These are phyloP conservation scores for Ellobium chinense DNA, from an alignment of 2,888 invertebrate genomes.

Conservation along the genomic window DNA sequence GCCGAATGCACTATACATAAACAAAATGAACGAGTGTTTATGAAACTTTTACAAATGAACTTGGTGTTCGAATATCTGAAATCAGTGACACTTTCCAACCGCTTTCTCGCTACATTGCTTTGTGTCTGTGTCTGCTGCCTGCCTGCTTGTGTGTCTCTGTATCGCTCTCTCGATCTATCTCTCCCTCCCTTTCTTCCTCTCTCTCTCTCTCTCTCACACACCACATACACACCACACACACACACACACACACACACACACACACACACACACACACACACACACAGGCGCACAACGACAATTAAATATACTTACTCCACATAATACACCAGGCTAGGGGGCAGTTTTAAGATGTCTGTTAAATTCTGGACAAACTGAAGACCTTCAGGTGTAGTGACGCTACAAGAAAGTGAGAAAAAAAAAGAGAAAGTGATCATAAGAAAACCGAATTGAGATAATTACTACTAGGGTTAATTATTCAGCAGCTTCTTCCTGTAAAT, in stretches of 20 bases:
- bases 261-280: neutral
- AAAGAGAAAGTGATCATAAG: neutral
- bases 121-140: too few species aligned
- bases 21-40: too few species aligned
- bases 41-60: too few species aligned
- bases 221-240: neutral
- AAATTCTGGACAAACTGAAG: conserved; percentile 32
- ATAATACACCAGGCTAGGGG: neutral
- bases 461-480: too few species aligned
- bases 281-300: neutral
- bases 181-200: conserved; percentile 1
- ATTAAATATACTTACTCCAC: conserved; percentile 13
- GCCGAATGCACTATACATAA: too few species aligned
- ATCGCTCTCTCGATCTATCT: too few species aligned
- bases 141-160: too few species aligned
- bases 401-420: neutral
- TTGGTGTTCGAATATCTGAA: too few species aligned
- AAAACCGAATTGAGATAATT: too few species aligned
- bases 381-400: neutral
- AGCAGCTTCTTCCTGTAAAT: too few species aligned
- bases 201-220: neutral
- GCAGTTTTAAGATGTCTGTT: conserved; percentile 27
- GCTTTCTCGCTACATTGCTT: too few species aligned
- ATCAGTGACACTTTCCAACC: too few species aligned
- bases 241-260: neutral